These are phyloP conservation scores for Larimichthys polyactis DNA, from an alignment of 2,113 vertebrate species.

Conservation along the genomic window DNA sequence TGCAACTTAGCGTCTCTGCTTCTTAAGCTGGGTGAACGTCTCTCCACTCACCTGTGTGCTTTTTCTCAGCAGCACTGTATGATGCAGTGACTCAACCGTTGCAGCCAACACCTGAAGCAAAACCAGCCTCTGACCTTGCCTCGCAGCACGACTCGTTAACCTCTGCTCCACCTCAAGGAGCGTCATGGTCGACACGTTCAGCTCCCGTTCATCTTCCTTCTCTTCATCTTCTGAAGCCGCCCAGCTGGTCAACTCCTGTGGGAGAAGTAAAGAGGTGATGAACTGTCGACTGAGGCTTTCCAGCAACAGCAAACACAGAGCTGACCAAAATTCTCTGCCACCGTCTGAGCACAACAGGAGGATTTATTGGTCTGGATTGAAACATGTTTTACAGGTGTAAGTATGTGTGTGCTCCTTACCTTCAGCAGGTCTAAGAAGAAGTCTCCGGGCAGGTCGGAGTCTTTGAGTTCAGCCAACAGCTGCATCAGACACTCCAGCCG, in stretches of 20 bases:
- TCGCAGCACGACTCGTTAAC: conserved; percentile 49
- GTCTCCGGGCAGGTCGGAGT: conserved; percentile 89
- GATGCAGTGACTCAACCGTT: conserved; percentile 88
- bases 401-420: conserved; percentile 75
- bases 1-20: neutral
- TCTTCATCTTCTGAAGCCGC: conserved; percentile 69
- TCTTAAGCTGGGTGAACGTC: no score
- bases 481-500: conserved; percentile 87
- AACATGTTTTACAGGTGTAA: neutral
- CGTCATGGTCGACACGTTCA: conserved; percentile 65
- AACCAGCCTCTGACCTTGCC: conserved; percentile 80
- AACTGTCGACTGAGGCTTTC: neutral
- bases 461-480: conserved; percentile 87
- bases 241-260: conserved; percentile 88
- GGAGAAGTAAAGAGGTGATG: neutral
- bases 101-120: conserved; percentile 90
- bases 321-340: neutral
- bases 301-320: no score
- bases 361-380: neutral
- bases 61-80: conserved; percentile 89
- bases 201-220: conserved; percentile 40
- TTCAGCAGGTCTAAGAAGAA: conserved; percentile 93
- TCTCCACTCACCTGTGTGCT: conserved; percentile 85
- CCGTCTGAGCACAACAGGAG: neutral
- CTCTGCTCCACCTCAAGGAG: conserved; percentile 87